Evolutionary conservation across 2,797 vertebrate species (phyloP).

Genomic region (Ficedula albicollis): DNA sequence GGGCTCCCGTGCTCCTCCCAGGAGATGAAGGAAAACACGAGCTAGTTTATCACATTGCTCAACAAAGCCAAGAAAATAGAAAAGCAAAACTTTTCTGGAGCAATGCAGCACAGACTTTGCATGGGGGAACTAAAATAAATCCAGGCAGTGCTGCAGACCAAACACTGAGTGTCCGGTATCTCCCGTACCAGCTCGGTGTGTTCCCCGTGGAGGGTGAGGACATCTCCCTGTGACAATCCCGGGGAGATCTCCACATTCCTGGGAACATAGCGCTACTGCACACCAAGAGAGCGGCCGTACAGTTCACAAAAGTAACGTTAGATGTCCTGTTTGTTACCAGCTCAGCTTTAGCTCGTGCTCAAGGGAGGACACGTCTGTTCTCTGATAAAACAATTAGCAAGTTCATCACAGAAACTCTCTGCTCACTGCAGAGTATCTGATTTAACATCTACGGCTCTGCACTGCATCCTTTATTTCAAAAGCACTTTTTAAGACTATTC

Average conservation of each 20-base stretch:
- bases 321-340: neutral
- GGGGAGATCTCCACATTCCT: neutral
- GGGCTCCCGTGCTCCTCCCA: neutral
- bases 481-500: neutral
- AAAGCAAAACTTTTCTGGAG: neutral
- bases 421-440: neutral
- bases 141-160: neutral
- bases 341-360: neutral
- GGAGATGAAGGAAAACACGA: neutral
- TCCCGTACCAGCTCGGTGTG: accelerated
- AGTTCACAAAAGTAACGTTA: neutral
- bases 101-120: neutral
- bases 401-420: neutral
- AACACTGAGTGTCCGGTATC: accelerated
- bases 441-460: neutral
- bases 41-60: neutral
- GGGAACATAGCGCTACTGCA: neutral
- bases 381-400: neutral
- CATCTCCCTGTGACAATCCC: neutral
- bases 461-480: neutral
- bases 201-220: neutral
- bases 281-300: accelerated
- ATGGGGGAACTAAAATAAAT: accelerated
- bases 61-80: neutral
- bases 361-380: neutral